Percentiles rank a stretch among this genome's conserved stretches.
phyloP scores from a whole-genome alignment of 2,888 invertebrate genomes.

The Tenthredo notha region DNA sequence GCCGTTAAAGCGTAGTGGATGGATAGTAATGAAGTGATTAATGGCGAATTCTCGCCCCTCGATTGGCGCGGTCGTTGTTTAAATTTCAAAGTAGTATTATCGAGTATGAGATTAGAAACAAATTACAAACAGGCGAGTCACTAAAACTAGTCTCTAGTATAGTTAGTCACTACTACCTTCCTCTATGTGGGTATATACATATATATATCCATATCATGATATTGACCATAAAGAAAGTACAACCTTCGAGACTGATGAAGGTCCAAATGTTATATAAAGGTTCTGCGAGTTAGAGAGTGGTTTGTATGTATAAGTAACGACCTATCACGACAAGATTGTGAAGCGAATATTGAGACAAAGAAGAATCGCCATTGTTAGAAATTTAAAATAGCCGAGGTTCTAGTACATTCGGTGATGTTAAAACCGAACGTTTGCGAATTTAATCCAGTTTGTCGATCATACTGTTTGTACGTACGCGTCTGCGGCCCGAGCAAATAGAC shows the following conservation, averaged over 20 bases:
- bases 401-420: neutral
- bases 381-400: neutral
- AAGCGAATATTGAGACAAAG: neutral
- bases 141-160: neutral
- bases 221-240: slow-evolving; percentile 31
- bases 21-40: slow-evolving; percentile 18
- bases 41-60: neutral
- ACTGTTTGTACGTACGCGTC: neutral
- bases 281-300: neutral
- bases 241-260: slow-evolving; percentile 16
- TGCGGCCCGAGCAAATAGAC: neutral
- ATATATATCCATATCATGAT: neutral
- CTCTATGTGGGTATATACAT: neutral
- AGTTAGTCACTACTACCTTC: neutral
- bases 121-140: neutral
- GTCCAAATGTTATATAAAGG: neutral
- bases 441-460: slow-evolving; percentile 8
- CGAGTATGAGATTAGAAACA: neutral
- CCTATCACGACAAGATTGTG: neutral
- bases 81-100: neutral
- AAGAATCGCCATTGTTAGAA: neutral
- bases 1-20: neutral
- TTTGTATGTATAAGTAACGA: neutral
- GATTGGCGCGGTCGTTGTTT: neutral
- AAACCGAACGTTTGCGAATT: neutral